These are phyloP conservation scores for Allacma fusca DNA, from an alignment of 2,888 invertebrate species.

Conservation along the genomic window DNA sequence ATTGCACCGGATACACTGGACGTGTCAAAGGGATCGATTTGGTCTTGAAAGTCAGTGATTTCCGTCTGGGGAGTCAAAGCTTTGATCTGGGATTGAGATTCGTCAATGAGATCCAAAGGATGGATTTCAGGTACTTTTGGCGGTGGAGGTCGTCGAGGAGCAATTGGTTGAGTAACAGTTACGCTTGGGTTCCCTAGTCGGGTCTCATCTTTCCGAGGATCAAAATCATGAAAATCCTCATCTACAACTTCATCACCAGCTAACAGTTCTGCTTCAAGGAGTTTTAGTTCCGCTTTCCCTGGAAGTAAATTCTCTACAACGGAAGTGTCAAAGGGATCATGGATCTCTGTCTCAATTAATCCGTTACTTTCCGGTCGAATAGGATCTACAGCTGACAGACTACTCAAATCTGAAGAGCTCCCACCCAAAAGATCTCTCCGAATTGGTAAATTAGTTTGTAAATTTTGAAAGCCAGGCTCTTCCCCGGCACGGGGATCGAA, in stretches of 20 bases:
- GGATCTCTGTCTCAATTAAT: slow-evolving; percentile 68
- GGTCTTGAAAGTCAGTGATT: slow-evolving; percentile 64
- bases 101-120: slow-evolving; percentile 48
- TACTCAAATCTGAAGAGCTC: slow-evolving; percentile 77
- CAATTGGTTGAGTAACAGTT: too few species aligned
- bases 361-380: slow-evolving; percentile 72
- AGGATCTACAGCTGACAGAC: slow-evolving; percentile 26
- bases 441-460: slow-evolving; percentile 61
- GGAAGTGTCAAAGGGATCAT: slow-evolving; percentile 89
- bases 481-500: too few species aligned
- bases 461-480: too few species aligned
- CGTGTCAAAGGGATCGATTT: slow-evolving; percentile 84
- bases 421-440: slow-evolving; percentile 77
- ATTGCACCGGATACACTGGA: slow-evolving; percentile 72
- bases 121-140: slow-evolving; percentile 43
- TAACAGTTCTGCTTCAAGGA: slow-evolving; percentile 78
- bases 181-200: too few species aligned
- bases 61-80: slow-evolving; percentile 50
- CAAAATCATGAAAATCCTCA: slow-evolving; percentile 59
- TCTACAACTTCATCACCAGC: too few species aligned
- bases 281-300: slow-evolving; percentile 79
- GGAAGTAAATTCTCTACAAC: slow-evolving; percentile 76
- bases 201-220: slow-evolving; percentile 58
- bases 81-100: slow-evolving; percentile 25
- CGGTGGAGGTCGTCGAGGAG: too few species aligned